Evolutionary conservation across 2,888 invertebrate species (phyloP), one percentile per base, ranked within the genome.

Genomic region (Caenorhabditis imperialis): DNA sequence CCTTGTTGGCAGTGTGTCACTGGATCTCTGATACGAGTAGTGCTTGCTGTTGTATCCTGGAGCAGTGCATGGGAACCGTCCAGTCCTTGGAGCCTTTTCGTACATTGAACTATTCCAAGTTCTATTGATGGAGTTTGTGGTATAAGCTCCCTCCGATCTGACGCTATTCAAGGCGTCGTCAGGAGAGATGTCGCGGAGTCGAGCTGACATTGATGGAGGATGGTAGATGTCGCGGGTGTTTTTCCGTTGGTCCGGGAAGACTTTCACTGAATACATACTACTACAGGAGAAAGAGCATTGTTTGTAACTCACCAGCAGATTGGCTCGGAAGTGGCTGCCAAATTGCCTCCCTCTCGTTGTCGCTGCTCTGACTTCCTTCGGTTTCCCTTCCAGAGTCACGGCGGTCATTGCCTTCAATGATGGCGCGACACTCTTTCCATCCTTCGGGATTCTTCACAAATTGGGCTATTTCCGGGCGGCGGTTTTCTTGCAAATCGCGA

Each of bases 401-500:
- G 7, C 78, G 40, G 50, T 81, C 81, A 44, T 78, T 69, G 18
- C 81, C 78, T 35, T 80, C 75, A 30, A 84, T 81, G 1, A 81
- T 57, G 1, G 42, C 30, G 22, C 70, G 35, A 38, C 83, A 84
- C 23, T 85, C 81, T 27, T 69, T 63, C 85, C 85, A 84, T 14
- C 81, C 79, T 38, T 88, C 85, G 18, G 82, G 58, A 44, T 81
- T 80, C 33, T 83, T 83, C 35, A 96, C 93, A 81, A 94, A 92
- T 82, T 93, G 92, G 79, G 93, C 92, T 79, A 95, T 94, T 88
- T 94, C 93, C 85, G 93, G 93, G 7, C 94, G 93, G 2, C 94
- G 94, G 85, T 94, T 93, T 30, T 93, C 92, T n/a, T 94, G 93
- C 89, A 94, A 94, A 85, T 94, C 94, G 57, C 93, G 92, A 20